Evolutionary conservation across 2,797 vertebrate genomes (phyloP).

Genomic region (Channallabes apus): DNA sequence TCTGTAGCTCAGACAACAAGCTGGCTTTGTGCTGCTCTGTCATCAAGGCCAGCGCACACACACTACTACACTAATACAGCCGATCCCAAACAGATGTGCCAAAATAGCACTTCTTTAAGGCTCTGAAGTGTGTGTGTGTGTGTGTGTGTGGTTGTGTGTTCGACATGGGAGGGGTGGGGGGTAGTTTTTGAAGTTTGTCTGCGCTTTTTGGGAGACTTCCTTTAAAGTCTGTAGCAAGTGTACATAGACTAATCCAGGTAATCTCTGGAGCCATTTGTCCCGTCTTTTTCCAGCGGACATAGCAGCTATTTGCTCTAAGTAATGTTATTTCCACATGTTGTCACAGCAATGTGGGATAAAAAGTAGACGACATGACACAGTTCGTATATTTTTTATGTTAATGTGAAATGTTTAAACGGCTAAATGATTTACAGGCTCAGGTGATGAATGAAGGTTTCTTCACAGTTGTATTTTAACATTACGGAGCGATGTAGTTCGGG

Average conservation of each 20-base stretch:
- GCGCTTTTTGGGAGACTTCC: slow-evolving; percentile 37
- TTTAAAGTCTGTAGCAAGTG: slow-evolving; percentile 43
- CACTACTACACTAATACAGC: slow-evolving; percentile 36
- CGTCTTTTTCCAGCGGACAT: not conserved
- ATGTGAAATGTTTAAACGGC: not conserved
- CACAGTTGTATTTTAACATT: not conserved
- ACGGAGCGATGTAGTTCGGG: not conserved
- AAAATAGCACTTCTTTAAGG: slow-evolving; percentile 51
- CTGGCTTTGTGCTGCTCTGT: slow-evolving; percentile 71
- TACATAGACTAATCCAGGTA: slow-evolving; percentile 43
- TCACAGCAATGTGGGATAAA: not conserved
- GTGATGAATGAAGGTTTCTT: not conserved
- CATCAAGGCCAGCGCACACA: slow-evolving; percentile 47
- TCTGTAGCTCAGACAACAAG: slow-evolving; percentile 73
- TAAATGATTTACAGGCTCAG: slow-evolving; percentile 11
- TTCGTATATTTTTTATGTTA: not conserved
- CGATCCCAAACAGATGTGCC: slow-evolving; percentile 53
- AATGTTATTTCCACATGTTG: slow-evolving; percentile 2
- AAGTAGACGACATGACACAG: not conserved
- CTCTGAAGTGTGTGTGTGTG: slow-evolving; percentile 43
- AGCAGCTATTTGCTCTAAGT: slow-evolving; percentile 3
- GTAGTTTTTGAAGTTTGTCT: slow-evolving; percentile 46
- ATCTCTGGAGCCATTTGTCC: slow-evolving; percentile 25
- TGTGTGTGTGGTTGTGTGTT: slow-evolving; percentile 20
- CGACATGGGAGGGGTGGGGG: not conserved